phyloP scores from a whole-genome alignment of 2,797 vertebrate species.

The Etheostoma nigrum region DNA sequence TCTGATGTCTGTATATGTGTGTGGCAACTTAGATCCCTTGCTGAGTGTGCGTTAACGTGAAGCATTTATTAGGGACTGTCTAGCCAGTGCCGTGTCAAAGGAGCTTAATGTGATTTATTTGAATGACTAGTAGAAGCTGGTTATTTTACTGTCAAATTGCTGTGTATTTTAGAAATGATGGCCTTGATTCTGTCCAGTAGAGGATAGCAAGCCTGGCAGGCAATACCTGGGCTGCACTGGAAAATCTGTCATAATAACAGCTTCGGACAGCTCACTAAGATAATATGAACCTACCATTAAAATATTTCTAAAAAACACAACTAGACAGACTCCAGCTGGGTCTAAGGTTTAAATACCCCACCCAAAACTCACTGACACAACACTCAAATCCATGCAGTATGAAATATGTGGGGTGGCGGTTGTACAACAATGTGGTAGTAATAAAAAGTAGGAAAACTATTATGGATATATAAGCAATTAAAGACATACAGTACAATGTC shows the following conservation, averaged over 20 bases:
- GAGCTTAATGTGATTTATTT: slow-evolving; percentile 74
- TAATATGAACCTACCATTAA: slow-evolving; percentile 31
- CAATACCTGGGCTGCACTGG: slow-evolving; percentile 26
- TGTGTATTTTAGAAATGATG: slow-evolving; percentile 75
- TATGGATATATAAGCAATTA: background rate
- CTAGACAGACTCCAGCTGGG: slow-evolving; percentile 7
- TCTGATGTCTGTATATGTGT: slow-evolving; percentile 63
- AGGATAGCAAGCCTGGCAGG: slow-evolving; percentile 55
- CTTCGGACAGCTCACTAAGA: slow-evolving; percentile 14
- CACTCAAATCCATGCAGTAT: background rate
- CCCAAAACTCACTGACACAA: background rate
- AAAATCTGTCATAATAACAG: slow-evolving; percentile 56
- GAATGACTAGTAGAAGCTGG: slow-evolving; percentile 58
- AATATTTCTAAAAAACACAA: slow-evolving; percentile 40
- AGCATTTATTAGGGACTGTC: slow-evolving; percentile 74
- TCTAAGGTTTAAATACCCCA: background rate
- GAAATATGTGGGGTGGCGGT: background rate
- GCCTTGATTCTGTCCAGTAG: slow-evolving; percentile 60
- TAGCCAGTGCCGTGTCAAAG: slow-evolving; percentile 62
- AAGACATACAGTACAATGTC: background rate
- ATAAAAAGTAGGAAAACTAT: background rate
- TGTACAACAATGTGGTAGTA: background rate
- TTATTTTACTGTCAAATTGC: slow-evolving; percentile 77
- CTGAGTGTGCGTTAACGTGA: slow-evolving; percentile 64
- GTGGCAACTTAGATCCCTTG: slow-evolving; percentile 56